These are phyloP conservation scores for Neodiprion lecontei DNA, from an alignment of 1,140 invertebrate species.

Conservation along the genomic window DNA sequence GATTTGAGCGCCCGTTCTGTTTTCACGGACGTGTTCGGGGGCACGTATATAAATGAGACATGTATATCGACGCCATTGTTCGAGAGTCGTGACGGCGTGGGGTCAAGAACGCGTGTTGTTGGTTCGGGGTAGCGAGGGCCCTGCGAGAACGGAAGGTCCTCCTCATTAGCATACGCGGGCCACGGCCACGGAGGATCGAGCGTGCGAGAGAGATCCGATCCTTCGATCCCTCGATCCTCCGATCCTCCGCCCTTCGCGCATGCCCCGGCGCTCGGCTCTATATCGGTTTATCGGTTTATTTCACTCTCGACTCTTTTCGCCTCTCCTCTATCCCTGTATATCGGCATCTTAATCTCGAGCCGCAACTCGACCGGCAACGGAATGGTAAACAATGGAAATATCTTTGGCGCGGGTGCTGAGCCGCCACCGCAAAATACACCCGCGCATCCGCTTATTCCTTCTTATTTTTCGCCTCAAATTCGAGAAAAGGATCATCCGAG, in stretches of 20 bases:
- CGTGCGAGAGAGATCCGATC: too few relatives aligned
- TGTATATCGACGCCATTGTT: conserved; percentile 56
- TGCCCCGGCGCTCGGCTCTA: too few relatives aligned
- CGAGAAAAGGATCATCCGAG: too few relatives aligned
- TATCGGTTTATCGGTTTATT: too few relatives aligned
- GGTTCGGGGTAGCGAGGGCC: conserved; percentile 23
- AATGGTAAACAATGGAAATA: conserved; percentile 1
- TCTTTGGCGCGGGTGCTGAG: background rate
- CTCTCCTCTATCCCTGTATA: conserved; percentile 22
- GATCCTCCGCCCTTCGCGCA: background rate
- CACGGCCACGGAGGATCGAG: background rate
- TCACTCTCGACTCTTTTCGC: background rate
- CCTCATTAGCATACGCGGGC: conserved; percentile 12
- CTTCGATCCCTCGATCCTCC: conserved; percentile 12
- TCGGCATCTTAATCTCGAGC: conserved; percentile 41
- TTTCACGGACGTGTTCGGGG: background rate
- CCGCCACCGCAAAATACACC: too few relatives aligned
- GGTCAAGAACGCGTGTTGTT: conserved; percentile 52
- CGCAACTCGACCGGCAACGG: background rate
- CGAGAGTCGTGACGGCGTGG: conserved; percentile 50
- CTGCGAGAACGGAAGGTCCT: conserved; percentile 6
- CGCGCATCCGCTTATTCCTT: too few relatives aligned
- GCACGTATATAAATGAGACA: conserved; percentile 45
- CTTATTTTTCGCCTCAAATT: too few relatives aligned
- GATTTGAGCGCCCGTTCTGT: background rate